A percentile compares a stretch with the other conserved stretches of the same genome.
phyloP scores from a whole-genome alignment of 2,797 vertebrate genomes.

The Choloepus didactylus region DNA sequence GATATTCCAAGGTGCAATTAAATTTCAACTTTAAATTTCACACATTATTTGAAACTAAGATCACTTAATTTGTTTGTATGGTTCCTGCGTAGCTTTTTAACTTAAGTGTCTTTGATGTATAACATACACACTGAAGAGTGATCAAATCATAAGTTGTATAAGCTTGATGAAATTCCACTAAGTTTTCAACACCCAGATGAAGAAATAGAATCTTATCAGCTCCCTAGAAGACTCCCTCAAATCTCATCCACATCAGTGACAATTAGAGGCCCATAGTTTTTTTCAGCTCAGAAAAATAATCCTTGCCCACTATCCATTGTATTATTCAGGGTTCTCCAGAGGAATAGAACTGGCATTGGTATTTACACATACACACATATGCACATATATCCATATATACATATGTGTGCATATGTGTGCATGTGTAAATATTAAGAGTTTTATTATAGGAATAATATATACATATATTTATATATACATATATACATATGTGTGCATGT shows the following conservation, averaged over 20 bases:
- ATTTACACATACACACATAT: too few relatives aligned
- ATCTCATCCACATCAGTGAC: neutral
- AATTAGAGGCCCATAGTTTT: neutral
- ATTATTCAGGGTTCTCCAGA: neutral
- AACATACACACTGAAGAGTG: neutral
- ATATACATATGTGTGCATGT: too few relatives aligned
- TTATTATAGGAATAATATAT: too few relatives aligned
- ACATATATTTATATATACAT: too few relatives aligned
- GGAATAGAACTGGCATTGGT: too few relatives aligned
- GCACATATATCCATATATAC: too few relatives aligned
- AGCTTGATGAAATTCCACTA: neutral
- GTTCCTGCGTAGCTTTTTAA: neutral
- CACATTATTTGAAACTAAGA: neutral
- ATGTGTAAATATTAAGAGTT: too few relatives aligned
- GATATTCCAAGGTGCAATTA: neutral
- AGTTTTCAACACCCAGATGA: neutral
- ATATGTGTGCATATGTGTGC: too few relatives aligned
- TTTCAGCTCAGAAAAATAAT: neutral
- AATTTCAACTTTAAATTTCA: conserved; percentile 23
- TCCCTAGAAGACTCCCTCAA: neutral
- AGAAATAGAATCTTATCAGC: neutral
- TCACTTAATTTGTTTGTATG: neutral
- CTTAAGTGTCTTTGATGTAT: neutral
- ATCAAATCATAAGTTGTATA: neutral
- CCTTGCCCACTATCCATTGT: neutral